A percentile compares a stretch with the other conserved stretches of the same genome.
Conservation (phyloP, 2,113 vertebrate species). For the Carassius carassius region DNA sequence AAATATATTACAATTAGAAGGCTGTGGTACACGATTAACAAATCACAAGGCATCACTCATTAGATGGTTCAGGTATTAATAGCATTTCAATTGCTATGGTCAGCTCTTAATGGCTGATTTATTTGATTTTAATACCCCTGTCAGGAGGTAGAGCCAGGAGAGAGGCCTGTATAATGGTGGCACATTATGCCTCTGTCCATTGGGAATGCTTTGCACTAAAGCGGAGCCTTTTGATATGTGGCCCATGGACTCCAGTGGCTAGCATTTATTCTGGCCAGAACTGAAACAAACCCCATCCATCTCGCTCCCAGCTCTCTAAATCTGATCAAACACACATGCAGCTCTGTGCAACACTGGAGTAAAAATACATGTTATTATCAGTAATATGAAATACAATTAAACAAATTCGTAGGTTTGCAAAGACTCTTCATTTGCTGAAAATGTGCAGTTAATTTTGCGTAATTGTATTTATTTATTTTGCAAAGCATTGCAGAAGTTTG, state of each 20-base stretch:
- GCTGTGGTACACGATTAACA: conserved; percentile 53
- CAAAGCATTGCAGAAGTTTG: neutral
- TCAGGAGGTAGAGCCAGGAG: conserved; percentile 72
- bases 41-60: conserved; percentile 63
- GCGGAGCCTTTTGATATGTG: conserved; percentile 69
- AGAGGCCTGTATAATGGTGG: conserved; percentile 69
- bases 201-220: conserved; percentile 72
- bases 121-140: conserved; percentile 83
- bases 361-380: neutral
- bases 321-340: neutral
- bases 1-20: conserved; percentile 71
- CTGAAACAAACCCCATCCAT: conserved; percentile 39
- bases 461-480: neutral
- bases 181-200: conserved; percentile 61
- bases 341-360: neutral
- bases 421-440: neutral
- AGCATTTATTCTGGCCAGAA: conserved; percentile 50
- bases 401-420: neutral
- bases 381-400: neutral
- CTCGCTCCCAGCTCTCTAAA: conserved; percentile 8
- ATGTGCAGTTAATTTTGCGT: neutral
- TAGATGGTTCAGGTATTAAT: conserved; percentile 73
- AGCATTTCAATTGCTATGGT: conserved; percentile 75
- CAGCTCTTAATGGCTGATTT: conserved; percentile 80
- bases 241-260: conserved; percentile 53